These are phyloP conservation scores for Iguana delicatissima DNA, from an alignment of 2,797 vertebrate species.

Conservation along the genomic window DNA sequence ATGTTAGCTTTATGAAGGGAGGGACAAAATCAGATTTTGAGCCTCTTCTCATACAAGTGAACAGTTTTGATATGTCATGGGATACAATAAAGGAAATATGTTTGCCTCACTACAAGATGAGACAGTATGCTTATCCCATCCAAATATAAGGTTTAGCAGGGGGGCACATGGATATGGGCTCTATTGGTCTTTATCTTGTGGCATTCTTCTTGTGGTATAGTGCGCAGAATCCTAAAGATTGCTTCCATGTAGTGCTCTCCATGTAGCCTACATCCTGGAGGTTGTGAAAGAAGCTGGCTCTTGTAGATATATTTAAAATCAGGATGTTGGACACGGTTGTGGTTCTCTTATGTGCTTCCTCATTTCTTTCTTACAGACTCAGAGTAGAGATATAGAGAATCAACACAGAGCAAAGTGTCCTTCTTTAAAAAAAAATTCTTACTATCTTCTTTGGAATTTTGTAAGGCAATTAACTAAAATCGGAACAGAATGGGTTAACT, in stretches of 20 bases:
- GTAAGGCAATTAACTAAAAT: slow-evolving; percentile 13
- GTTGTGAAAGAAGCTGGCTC: not conserved
- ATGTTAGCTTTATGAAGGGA: no score
- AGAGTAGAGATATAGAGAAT: not conserved
- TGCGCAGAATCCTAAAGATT: not conserved
- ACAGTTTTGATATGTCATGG: not conserved
- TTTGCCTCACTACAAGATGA: not conserved
- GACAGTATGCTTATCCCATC: no score
- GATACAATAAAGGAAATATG: not conserved
- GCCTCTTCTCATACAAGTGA: no score
- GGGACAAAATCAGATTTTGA: no score
- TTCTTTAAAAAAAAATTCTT: accelerated
- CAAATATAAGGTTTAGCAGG: not conserved
- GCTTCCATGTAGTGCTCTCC: not conserved
- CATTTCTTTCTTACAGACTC: not conserved
- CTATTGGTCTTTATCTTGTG: not conserved
- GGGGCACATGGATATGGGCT: not conserved
- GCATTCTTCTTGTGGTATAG: not conserved
- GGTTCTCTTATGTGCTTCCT: no score
- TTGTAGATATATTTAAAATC: no score
- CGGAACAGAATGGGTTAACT: slow-evolving; percentile 52
- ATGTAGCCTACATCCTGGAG: not conserved
- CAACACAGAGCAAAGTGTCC: not conserved
- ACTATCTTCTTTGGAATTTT: not conserved
- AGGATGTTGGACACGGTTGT: no score